Percentiles rank a stretch among this genome's conserved stretches.
phyloP scores from a whole-genome alignment of 2,113 vertebrate species.

The Colossoma macropomum region DNA sequence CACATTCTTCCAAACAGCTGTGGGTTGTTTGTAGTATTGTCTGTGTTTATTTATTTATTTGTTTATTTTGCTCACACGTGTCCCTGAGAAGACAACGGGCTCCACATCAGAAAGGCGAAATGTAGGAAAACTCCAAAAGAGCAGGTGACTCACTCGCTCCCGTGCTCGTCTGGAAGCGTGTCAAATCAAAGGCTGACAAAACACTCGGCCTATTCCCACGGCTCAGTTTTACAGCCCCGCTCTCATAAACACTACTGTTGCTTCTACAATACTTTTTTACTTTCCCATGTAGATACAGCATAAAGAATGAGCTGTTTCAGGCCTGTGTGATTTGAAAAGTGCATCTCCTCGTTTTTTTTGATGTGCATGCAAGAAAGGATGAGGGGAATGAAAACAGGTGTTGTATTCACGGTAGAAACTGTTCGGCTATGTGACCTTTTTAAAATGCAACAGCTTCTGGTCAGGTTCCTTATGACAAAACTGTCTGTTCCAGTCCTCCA shows the following conservation, averaged over 20 bases:
- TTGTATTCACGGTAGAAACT: not conserved
- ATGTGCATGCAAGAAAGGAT: not conserved
- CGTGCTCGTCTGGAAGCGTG: constrained; percentile 3
- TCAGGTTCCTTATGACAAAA: not conserved
- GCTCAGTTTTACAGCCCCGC: not conserved
- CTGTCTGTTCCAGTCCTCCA: not conserved
- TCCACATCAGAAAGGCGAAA: constrained; percentile 31
- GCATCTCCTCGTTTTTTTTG: not conserved
- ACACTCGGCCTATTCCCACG: constrained; percentile 28
- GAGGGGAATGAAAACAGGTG: not conserved
- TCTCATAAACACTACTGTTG: constrained; percentile 21
- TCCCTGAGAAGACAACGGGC: constrained; percentile 45
- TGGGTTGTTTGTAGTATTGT: constrained; percentile 46
- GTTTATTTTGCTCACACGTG: constrained; percentile 39
- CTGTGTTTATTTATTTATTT: constrained; percentile 48
- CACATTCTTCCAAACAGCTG: constrained; percentile 44
- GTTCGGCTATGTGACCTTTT: not conserved
- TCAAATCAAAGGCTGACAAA: constrained; percentile 43
- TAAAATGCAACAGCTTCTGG: not conserved
- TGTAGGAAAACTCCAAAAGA: constrained; percentile 34
- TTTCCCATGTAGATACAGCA: constrained; percentile 16
- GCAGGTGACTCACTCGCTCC: constrained; percentile 38
- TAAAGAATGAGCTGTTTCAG: constrained; percentile 6
- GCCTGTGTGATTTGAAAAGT: constrained; percentile 26
- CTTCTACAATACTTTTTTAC: constrained; percentile 25